Evolutionary conservation across 2,797 vertebrate genomes (phyloP).

Genomic region (Karalla daura): DNA sequence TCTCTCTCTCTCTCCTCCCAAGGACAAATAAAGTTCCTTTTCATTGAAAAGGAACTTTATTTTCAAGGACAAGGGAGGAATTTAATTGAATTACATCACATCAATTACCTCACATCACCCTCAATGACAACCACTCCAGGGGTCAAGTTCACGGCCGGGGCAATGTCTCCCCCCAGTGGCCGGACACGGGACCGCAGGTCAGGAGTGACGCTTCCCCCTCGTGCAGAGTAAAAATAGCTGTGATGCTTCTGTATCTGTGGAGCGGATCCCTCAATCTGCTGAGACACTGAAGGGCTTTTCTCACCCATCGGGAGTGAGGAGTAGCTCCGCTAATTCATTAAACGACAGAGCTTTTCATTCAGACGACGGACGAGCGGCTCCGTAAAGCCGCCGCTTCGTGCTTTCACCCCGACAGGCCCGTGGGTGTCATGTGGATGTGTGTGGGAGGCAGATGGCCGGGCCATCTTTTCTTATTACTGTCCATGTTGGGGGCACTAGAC

Average conservation of each 20-base stretch:
- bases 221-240: slow-evolving; percentile 7
- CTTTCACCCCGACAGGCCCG: slow-evolving; percentile 33
- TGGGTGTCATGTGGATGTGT: slow-evolving; percentile 58
- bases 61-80: too few species aligned
- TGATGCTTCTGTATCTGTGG: not conserved
- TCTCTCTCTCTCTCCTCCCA: too few species aligned
- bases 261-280: not conserved
- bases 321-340: slow-evolving; percentile 42
- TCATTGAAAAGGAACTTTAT: too few species aligned
- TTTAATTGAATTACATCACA: too few species aligned
- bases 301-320: slow-evolving; percentile 24
- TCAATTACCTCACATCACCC: too few species aligned
- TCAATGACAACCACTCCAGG: accelerated
- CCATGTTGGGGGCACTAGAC: slow-evolving; percentile 32
- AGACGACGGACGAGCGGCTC: slow-evolving; percentile 25
- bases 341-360: slow-evolving; percentile 42
- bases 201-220: not conserved
- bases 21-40: too few species aligned
- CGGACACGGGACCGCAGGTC: not conserved
- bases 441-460: slow-evolving; percentile 59
- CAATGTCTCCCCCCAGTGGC: slow-evolving; percentile 57
- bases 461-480: slow-evolving; percentile 53
- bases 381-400: slow-evolving; percentile 39
- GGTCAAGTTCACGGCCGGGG: not conserved
- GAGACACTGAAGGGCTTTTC: slow-evolving; percentile 7